Percentiles rank a stretch among this genome's conserved stretches.
phyloP scores from a whole-genome alignment of 2,113 vertebrate species.

The Oenanthe oenanthe region DNA sequence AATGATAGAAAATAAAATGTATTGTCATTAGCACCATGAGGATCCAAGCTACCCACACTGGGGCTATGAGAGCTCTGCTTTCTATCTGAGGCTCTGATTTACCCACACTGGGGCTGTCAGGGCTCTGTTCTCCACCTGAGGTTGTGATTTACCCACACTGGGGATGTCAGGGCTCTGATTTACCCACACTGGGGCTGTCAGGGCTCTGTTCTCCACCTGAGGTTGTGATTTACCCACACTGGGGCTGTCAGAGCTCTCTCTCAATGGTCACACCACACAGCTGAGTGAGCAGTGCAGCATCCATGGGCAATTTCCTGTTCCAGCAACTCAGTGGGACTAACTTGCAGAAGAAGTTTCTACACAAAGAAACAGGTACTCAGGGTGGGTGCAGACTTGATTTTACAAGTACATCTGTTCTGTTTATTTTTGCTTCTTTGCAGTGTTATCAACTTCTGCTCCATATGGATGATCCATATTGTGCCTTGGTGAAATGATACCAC shows the following conservation, averaged over 20 bases:
- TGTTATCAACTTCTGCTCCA: conserved; percentile 82
- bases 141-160: too few species aligned
- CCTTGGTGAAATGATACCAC: conserved; percentile 78
- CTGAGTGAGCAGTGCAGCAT: accelerated
- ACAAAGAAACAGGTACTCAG: conserved; percentile 75
- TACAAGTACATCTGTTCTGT: conserved; percentile 83
- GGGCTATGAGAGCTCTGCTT: not conserved
- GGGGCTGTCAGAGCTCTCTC: not conserved
- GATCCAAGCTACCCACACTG: accelerated
- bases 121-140: not conserved
- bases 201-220: not conserved
- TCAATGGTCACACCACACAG: accelerated
- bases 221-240: too few species aligned
- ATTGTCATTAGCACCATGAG: not conserved
- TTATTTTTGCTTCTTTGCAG: conserved; percentile 82
- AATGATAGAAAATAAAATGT: not conserved
- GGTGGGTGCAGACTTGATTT: conserved; percentile 78
- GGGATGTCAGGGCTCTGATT: not conserved
- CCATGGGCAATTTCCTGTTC: not conserved
- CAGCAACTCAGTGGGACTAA: conserved; percentile 26
- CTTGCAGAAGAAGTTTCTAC: conserved; percentile 71
- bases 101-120: not conserved
- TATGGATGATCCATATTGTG: conserved; percentile 84
- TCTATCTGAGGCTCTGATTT: not conserved
- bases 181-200: not conserved